Conservation (phyloP, 2,113 vertebrate species). For the Perca fluviatilis region DNA sequence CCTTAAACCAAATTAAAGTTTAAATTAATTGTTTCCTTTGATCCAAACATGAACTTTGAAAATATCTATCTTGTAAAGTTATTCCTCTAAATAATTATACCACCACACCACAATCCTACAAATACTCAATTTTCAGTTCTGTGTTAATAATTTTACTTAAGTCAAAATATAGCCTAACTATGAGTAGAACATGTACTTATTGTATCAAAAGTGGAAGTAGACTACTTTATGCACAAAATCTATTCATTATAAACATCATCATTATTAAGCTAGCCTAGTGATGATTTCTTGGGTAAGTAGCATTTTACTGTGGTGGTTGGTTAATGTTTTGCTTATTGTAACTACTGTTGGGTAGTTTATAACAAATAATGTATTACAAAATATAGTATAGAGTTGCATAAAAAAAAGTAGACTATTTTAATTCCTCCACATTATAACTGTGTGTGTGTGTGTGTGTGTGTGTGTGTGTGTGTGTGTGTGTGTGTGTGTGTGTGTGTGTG, state of each 20-base stretch:
- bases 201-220: no score
- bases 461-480: not conserved
- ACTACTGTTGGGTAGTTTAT: not conserved
- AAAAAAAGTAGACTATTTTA: no score
- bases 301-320: not conserved
- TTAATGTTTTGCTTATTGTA: not conserved
- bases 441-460: not conserved
- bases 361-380: not conserved
- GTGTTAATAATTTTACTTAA: no score
- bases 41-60: not conserved
- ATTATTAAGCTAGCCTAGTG: not conserved
- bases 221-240: not conserved
- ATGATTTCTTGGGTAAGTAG: not conserved
- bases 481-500: no score
- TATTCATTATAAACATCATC: no score
- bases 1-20: not conserved
- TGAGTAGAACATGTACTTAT: no score
- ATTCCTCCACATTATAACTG: no score
- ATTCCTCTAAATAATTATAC: no score
- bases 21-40: not conserved
- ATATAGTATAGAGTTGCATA: no score
- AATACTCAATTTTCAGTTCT: no score
- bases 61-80: not conserved
- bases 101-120: no score
- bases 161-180: no score